Base-by-base conservation (phyloP, 2,113 vertebrate genomes). In the Phaethon lepturus region DNA sequence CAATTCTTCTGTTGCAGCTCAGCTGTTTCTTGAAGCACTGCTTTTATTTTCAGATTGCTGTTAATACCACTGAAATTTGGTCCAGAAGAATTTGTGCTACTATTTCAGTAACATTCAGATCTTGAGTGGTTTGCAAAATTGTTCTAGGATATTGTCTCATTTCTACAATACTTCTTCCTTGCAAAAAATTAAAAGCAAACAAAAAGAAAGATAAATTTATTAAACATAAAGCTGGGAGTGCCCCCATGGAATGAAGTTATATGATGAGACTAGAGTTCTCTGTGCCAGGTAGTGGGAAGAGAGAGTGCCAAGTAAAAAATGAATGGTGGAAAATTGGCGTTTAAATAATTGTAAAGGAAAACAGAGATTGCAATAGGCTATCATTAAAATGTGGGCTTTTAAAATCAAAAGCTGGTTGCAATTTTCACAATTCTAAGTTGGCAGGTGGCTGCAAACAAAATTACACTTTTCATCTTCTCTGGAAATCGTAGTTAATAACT, bases 401-500 rank as follows among this genome's bases (percentile, higher is more conserved):
- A 86, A 90, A 97, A 96, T 92, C 38, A 92, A 90, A 95, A 88
- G 71, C 63, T 80, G 50, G 28, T 95, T 92, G 86, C 64, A 93
- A 52, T 97, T 94, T 93, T 80, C 64, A 86, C 67, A 93, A 81
- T 95, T 92, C 68, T 71, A 67, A 86, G 59, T 90, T 97, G 95
- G 88, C 88, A 97, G 75, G 72, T 95, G 72, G 8, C 40, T 93
- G 88, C 55, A 90, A 91, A 74, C 28, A 83, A 94, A 95, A 97
- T 96, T 96, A 93, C 35, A 44, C 47, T 95, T 93, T 95, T 90
- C 88, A 67, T 95, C 67, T 86, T 69, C 38, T 86, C 63, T 96
- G 93, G 90, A 96, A 90, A 90, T 62, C 66, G 45, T 60, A 72
- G 62, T 85, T 94, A 94, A 88, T 95, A 95, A 94, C 92, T 86